These are phyloP conservation scores for Rhinoptilus africanus DNA, from an alignment of 2,113 vertebrate genomes.

Conservation along the genomic window DNA sequence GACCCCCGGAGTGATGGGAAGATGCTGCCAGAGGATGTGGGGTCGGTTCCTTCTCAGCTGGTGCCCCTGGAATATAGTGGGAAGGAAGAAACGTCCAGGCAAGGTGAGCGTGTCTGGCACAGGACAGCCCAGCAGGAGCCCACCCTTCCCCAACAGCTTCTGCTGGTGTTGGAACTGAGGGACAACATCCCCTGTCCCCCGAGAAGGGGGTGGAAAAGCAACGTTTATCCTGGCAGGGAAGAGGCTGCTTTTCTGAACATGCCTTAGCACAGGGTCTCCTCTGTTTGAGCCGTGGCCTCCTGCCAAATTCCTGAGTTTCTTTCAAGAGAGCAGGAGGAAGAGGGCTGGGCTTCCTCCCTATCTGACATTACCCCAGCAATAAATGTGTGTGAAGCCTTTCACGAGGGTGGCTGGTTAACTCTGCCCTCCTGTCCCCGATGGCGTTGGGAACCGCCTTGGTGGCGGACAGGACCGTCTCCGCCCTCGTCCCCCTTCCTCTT, in stretches of 20 bases:
- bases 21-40: not conserved
- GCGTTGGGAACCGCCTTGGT: rapidly evolving
- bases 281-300: conserved; percentile 41
- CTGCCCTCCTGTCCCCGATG: not conserved
- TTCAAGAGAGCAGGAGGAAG: conserved; percentile 37
- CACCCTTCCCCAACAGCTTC: not conserved
- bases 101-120: not conserved
- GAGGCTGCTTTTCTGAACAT: not conserved
- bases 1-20: rapidly evolving
- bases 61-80: not conserved
- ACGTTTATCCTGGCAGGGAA: conserved; percentile 52
- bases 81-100: rapidly evolving
- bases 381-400: not conserved
- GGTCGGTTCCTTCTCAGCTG: not conserved
- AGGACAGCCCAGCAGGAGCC: not conserved
- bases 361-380: not conserved
- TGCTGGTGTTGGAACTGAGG: not conserved
- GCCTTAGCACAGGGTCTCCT: conserved; percentile 50
- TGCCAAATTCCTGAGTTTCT: conserved; percentile 54
- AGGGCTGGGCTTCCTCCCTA: conserved; percentile 52
- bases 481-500: not conserved
- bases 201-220: conserved; percentile 31
- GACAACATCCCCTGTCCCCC: not conserved
- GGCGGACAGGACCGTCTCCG: rapidly evolving
- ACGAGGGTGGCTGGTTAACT: not conserved